These are phyloP conservation scores for Bombus vancouverensis DNA, from an alignment of 1,140 invertebrate species.

Conservation along the genomic window DNA sequence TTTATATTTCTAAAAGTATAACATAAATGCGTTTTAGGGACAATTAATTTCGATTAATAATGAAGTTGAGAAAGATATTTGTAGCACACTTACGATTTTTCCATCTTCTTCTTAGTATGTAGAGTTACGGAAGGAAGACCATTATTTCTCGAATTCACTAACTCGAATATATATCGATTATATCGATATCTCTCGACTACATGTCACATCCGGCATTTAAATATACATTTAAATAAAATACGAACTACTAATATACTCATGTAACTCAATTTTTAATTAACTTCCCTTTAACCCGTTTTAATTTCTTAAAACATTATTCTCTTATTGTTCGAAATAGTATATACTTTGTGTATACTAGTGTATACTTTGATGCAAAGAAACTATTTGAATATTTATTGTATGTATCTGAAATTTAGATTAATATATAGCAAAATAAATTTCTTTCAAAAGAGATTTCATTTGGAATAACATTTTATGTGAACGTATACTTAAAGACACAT, in stretches of 20 bases:
- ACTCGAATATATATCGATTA: neutral
- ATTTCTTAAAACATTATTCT: neutral
- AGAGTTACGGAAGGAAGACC: constrained; percentile 63
- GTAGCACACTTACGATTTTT: constrained; percentile 59
- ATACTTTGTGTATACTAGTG: neutral
- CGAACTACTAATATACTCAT: neutral
- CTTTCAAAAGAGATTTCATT: too few relatives aligned
- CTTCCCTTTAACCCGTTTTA: too few relatives aligned
- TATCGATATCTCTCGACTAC: constrained; percentile 9
- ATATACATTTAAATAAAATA: neutral
- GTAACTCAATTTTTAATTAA: neutral
- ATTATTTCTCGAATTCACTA: neutral
- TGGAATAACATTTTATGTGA: too few relatives aligned
- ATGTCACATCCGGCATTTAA: constrained; percentile 22
- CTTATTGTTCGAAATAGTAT: neutral
- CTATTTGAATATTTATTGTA: too few relatives aligned
- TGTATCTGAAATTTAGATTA: too few relatives aligned
- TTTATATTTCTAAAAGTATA: neutral
- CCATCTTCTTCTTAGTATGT: constrained; percentile 54
- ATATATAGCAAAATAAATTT: too few relatives aligned
- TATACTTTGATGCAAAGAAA: too few relatives aligned
- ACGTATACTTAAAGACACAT: too few relatives aligned
- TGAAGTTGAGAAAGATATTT: neutral
- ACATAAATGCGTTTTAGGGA: neutral
- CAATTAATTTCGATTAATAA: neutral